These are phyloP conservation scores for Hydrophis major DNA, from an alignment of 2,797 vertebrate genomes.

Conservation along the genomic window DNA sequence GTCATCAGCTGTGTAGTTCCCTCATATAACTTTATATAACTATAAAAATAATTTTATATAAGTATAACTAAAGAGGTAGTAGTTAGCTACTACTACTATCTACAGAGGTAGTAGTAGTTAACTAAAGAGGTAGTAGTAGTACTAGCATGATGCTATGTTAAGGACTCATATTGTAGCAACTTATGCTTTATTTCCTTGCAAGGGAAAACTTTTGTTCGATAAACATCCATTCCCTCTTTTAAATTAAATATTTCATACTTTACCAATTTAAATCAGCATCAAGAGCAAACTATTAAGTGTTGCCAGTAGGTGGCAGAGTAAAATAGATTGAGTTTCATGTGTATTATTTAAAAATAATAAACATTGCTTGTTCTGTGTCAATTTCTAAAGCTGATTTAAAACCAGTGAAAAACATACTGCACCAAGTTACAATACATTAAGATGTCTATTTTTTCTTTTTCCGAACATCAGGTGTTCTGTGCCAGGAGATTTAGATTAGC, in stretches of 20 bases:
- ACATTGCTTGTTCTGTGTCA: background rate
- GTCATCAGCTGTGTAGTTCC: background rate
- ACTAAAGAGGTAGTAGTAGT: background rate
- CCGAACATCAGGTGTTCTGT: too few relatives aligned
- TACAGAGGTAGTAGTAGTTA: background rate
- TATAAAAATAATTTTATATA: background rate
- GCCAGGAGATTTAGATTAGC: too few relatives aligned
- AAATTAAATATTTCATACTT: background rate
- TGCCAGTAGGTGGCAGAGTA: constrained; percentile 74
- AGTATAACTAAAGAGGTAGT: background rate
- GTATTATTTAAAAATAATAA: constrained; percentile 7
- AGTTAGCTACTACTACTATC: background rate
- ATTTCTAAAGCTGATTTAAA: constrained; percentile 4
- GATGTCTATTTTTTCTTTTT: background rate
- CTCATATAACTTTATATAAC: background rate
- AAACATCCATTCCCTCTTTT: background rate
- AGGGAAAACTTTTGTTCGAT: background rate
- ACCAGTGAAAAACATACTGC: background rate
- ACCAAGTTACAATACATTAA: background rate
- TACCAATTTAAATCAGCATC: fast-evolving
- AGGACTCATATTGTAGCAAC: background rate
- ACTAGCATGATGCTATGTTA: background rate
- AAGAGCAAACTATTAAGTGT: background rate
- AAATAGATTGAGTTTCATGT: constrained; percentile 24
- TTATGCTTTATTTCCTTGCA: background rate